Percentiles rank a stretch among this genome's conserved stretches.
phyloP scores from a whole-genome alignment of 2,113 vertebrate genomes.

The Raja brachyura region DNA sequence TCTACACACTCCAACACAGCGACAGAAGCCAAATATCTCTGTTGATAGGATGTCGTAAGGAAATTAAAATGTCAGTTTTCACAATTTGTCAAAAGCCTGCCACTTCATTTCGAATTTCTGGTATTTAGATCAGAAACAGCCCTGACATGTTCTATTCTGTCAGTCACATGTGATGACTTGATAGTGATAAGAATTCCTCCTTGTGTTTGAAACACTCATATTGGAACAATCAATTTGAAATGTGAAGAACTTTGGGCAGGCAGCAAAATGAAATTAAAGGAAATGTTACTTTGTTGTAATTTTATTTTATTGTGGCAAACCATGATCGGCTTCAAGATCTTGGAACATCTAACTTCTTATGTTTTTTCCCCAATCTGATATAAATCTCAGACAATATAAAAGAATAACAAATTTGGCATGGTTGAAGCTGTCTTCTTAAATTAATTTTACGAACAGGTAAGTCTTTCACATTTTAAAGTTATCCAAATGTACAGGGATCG shows the following conservation, averaged over 20 bases:
- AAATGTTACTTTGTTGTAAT: neutral
- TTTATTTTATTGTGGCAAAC: neutral
- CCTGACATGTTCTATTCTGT: conserved; percentile 44
- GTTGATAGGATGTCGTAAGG: neutral
- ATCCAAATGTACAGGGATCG: neutral
- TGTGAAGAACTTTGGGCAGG: neutral
- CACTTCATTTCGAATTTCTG: conserved; percentile 46
- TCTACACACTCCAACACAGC: neutral
- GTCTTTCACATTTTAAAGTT: neutral
- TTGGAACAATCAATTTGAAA: conserved; percentile 26
- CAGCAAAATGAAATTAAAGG: neutral
- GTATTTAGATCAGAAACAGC: conserved; percentile 48
- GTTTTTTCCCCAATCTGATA: neutral
- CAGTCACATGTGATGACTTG: conserved; percentile 43
- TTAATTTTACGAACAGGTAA: neutral
- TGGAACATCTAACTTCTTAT: neutral
- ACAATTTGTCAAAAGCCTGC: conserved; percentile 39
- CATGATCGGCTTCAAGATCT: neutral
- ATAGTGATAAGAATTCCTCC: conserved; percentile 43
- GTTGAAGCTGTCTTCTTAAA: neutral
- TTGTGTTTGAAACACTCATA: conserved; percentile 42
- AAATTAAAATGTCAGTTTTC: conserved; percentile 32
- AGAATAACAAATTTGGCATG: neutral
- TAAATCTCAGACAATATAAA: neutral
- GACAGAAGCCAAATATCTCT: neutral